phyloP scores from a whole-genome alignment of 2,888 invertebrate species.

The Tubiluchus corallicola region DNA sequence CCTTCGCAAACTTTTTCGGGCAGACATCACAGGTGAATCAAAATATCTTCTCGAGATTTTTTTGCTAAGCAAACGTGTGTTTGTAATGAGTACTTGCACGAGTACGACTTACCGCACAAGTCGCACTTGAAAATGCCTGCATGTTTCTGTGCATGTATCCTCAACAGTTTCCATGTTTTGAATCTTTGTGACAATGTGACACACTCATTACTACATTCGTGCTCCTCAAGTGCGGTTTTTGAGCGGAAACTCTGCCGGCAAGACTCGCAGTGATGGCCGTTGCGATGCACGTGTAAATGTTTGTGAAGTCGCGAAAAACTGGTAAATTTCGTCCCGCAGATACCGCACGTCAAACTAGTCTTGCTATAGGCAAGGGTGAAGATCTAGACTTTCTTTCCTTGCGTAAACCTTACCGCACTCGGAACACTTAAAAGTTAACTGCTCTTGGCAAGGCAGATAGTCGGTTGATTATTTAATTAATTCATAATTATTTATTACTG shows the following conservation, averaged over 20 bases:
- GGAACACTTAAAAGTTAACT: no score
- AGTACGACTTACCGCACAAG: constrained; percentile 23
- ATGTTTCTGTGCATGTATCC: constrained; percentile 32
- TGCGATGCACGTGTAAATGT: constrained; percentile 19
- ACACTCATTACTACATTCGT: not conserved
- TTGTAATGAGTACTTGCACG: constrained; percentile 21
- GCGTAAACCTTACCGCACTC: no score
- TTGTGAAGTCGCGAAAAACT: constrained; percentile 17
- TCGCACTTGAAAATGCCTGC: constrained; percentile 25
- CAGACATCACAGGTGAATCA: constrained; percentile 16
- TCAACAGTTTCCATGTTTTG: constrained; percentile 31
- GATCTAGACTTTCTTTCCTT: no score
- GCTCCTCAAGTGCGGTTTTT: not conserved
- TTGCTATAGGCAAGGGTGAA: no score
- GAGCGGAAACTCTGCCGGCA: not conserved
- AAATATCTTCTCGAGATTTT: constrained; percentile 10
- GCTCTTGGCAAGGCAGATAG: no score
- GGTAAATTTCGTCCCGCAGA: constrained; percentile 21
- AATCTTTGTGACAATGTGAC: no score
- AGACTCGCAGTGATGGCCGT: not conserved
- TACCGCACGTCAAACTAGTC: constrained; percentile 18
- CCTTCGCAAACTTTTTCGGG: constrained; percentile 17
- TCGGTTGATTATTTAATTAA: no score
- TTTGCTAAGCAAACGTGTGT: constrained; percentile 21
- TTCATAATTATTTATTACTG: no score